Evolutionary conservation across 2,888 invertebrate species (phyloP).

Genomic region (Conchocele bisecta): DNA sequence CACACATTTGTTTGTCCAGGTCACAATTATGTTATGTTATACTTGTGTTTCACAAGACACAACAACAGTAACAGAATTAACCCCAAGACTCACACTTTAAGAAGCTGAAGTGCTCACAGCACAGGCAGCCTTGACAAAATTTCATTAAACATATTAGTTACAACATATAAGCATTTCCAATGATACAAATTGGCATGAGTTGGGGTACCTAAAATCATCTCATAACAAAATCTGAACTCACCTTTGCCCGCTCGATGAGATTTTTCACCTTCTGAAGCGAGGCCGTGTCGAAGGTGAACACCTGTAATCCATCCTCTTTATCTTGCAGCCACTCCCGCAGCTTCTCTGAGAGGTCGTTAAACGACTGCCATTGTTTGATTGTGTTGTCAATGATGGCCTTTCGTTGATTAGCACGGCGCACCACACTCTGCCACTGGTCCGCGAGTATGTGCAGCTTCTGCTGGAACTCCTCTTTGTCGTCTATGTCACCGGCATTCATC

Average conservation of each 20-base stretch:
- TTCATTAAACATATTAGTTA: too few species aligned
- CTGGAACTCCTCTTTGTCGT: constrained; percentile 76
- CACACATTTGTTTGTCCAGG: too few species aligned
- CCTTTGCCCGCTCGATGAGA: constrained; percentile 73
- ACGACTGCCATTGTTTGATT: constrained; percentile 77
- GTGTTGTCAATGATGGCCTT: constrained; percentile 77
- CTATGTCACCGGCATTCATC: constrained; percentile 73
- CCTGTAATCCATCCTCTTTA: constrained; percentile 70
- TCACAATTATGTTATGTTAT: too few species aligned
- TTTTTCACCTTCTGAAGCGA: constrained; percentile 74
- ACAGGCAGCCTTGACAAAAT: too few species aligned
- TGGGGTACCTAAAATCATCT: too few species aligned
- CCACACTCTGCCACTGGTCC: constrained; percentile 81
- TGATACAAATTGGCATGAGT: too few species aligned
- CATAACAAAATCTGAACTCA: constrained; percentile 38
- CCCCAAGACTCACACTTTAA: too few species aligned
- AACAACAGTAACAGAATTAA: too few species aligned
- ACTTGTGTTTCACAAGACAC: too few species aligned
- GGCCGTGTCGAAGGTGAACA: constrained; percentile 69
- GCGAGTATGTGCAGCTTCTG: constrained; percentile 77
- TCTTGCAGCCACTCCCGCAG: constrained; percentile 74
- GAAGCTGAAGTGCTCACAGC: too few species aligned
- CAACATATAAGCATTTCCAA: too few species aligned
- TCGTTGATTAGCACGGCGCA: constrained; percentile 75
- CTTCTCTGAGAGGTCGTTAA: constrained; percentile 70